These are phyloP conservation scores for Ophion ventricosus DNA, from an alignment of 2,888 invertebrate genomes.

Conservation along the genomic window DNA sequence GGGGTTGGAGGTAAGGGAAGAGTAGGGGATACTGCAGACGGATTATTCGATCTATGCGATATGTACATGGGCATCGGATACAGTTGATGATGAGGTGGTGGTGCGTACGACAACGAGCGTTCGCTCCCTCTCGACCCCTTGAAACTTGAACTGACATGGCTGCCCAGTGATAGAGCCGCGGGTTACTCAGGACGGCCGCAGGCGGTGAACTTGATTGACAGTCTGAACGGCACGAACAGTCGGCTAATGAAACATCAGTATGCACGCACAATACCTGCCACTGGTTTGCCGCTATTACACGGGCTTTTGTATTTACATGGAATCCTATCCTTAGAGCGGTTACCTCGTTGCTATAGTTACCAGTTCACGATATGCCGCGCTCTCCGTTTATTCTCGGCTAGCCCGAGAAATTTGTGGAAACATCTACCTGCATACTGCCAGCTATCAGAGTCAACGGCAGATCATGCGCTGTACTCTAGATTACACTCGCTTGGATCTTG, in stretches of 20 bases:
- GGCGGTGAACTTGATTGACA: slow-evolving; percentile 80
- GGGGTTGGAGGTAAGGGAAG: slow-evolving; percentile 2
- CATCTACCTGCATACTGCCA: slow-evolving; percentile 43
- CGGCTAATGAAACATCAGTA: slow-evolving; percentile 82
- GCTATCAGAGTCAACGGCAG: slow-evolving; percentile 30
- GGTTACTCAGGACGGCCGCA: slow-evolving; percentile 73
- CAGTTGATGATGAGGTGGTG: slow-evolving; percentile 19
- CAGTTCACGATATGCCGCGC: slow-evolving; percentile 41
- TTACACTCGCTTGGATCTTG: slow-evolving; percentile 9
- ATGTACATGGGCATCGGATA: slow-evolving; percentile 26
- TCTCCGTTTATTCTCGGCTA: slow-evolving; percentile 35
- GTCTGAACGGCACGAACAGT: slow-evolving; percentile 78
- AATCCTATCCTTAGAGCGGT: slow-evolving; percentile 20
- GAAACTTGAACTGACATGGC: slow-evolving; percentile 57
- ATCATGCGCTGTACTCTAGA: neutral
- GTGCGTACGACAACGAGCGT: slow-evolving; percentile 33
- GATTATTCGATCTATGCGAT: slow-evolving; percentile 58
- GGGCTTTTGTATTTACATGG: slow-evolving; percentile 71
- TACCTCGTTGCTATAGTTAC: slow-evolving; percentile 29
- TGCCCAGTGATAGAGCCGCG: slow-evolving; percentile 64
- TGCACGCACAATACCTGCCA: slow-evolving; percentile 76
- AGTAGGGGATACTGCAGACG: slow-evolving; percentile 42
- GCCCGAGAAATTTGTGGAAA: slow-evolving; percentile 23
- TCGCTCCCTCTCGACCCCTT: slow-evolving; percentile 26
- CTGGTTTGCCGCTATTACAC: slow-evolving; percentile 75